These are phyloP conservation scores for Heteropelma amictum DNA, from an alignment of 2,888 invertebrate species.

Conservation along the genomic window DNA sequence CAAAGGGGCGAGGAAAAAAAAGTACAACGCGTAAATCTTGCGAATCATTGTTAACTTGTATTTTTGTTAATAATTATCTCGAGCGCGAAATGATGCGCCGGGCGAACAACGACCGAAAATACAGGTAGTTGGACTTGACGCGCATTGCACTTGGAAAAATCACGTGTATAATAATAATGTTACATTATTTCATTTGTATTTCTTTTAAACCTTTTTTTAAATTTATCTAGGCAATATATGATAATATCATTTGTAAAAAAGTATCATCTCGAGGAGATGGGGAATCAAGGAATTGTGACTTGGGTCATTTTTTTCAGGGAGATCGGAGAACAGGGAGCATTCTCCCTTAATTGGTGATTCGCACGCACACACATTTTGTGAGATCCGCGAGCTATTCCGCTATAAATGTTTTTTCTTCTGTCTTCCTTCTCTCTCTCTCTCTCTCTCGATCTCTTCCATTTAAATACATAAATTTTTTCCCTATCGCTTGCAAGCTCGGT, in stretches of 20 bases:
- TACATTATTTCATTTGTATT: slow-evolving; percentile 51
- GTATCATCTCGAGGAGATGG: slow-evolving; percentile 63
- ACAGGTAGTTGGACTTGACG: slow-evolving; percentile 71
- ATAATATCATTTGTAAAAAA: slow-evolving; percentile 68
- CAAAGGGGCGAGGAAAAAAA: not conserved
- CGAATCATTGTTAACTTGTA: slow-evolving; percentile 73
- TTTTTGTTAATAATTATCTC: slow-evolving; percentile 73
- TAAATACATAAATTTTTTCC: slow-evolving; percentile 39
- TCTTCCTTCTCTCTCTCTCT: slow-evolving; percentile 1
- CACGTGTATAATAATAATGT: slow-evolving; percentile 67
- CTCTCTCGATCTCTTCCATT: slow-evolving; percentile 1
- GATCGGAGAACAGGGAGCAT: slow-evolving; percentile 37
- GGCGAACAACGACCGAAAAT: slow-evolving; percentile 69
- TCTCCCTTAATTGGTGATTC: slow-evolving; percentile 44
- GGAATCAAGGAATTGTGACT: slow-evolving; percentile 55
- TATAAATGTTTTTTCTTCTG: slow-evolving; percentile 39
- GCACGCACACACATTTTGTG: slow-evolving; percentile 55
- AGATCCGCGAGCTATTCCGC: slow-evolving; percentile 45
- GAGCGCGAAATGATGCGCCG: slow-evolving; percentile 62
- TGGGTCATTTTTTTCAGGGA: slow-evolving; percentile 31
- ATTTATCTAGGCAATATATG: slow-evolving; percentile 60
- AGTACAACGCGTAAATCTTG: slow-evolving; percentile 27
- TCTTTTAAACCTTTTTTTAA: slow-evolving; percentile 36
- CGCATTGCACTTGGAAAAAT: slow-evolving; percentile 74
- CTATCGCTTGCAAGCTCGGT: slow-evolving; percentile 52